Evolutionary conservation across 2,113 vertebrate species (phyloP), one percentile per base, ranked within the genome.

Genomic region (Amphiprion ocellaris): DNA sequence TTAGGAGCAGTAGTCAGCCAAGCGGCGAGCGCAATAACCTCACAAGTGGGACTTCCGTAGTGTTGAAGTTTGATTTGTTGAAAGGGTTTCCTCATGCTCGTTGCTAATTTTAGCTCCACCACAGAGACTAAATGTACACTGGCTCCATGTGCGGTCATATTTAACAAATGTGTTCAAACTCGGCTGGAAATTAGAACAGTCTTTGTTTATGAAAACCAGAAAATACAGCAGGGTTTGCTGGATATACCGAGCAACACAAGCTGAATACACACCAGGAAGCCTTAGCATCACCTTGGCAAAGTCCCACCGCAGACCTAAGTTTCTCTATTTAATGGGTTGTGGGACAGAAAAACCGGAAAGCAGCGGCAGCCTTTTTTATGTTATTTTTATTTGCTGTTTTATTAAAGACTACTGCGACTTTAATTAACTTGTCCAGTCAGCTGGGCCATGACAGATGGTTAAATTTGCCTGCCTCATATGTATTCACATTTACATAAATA

Each of bases 371-470:
- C 41, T 24, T 67, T 23, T 26, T 24, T 10, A 15, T 55, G 24
- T 12, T 26, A 14, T 24, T 55, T 68, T 26, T 7, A 30, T 67
- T 65, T 28, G 26, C 7, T 21, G 30, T 50, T 53, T 62, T 21
- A 73, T 17, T 62, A 39, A 63, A 41, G 49, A 28, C 17, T n/a
- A 23, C 10, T 24, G 24, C 23, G 7, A n/a, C 70, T 81, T 83
- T 47, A 85, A 85, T 82, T 61, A 76, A 53, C 77, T 77, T 63
- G 37, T 71, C 52, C 74, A 77, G 70, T 82, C 58, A 76, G 50
- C 63, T 69, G 64, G 73, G 54, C 49, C 26, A 6, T 76, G 58
- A 77, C 66, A 49, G 74, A 64, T 64, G 56, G 52, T 19, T 60
- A 33, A 12, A 67, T 70, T 15, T 69, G 28, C 70, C 33, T 65